Base-by-base conservation (phyloP, 2,888 invertebrate genomes). In the Caenorhabditis virilis region DNA sequence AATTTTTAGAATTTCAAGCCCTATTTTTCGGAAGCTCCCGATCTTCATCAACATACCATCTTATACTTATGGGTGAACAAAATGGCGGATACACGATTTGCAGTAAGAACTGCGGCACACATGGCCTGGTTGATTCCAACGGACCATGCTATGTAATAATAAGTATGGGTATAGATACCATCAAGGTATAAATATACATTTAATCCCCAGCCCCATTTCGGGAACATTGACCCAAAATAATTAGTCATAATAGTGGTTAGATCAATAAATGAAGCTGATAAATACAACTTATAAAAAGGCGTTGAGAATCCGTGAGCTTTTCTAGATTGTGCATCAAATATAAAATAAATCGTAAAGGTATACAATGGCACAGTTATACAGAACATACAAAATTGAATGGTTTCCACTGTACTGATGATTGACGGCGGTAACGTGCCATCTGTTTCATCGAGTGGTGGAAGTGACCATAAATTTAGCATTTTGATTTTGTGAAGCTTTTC, bases 321-420 rank as follows among this genome's bases (percentile, higher is more conserved):
- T n/a, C 48, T 33, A 39, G 20, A 7, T 51, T 61, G 61, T 5
- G 55, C 55, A 16, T 61, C 61, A 4, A 56, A 25, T 22, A 61
- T 41, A 11, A 49, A 33, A 22, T 46, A 63, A 13, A 53, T 45
- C 11, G 55, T 46, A 25, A 59, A 51, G 13, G 16, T 13, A 27
- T 64, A 64, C 25, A 64, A 55, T 16, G 58, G 58, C 0, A 64
- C 23, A 5, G 64, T 64, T 26, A 59, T 51, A n/a, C 54, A 64
- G 33, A 54, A n/a, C n/a, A n/a, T 43, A 38, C 42, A 46, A 30
- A 64, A 64, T 30, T 59, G 59, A 20, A 55, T 23, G 0, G 50
- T 50, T 22, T 64, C 64, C 9, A 64, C 63, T 3, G 58, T 45
- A 38, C 20, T 38, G 2, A 18, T n/a, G n/a, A n/a, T n/a, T n/a